Conservation (phyloP, 2,797 vertebrate species). For the Geotrypetes seraphini region DNA sequence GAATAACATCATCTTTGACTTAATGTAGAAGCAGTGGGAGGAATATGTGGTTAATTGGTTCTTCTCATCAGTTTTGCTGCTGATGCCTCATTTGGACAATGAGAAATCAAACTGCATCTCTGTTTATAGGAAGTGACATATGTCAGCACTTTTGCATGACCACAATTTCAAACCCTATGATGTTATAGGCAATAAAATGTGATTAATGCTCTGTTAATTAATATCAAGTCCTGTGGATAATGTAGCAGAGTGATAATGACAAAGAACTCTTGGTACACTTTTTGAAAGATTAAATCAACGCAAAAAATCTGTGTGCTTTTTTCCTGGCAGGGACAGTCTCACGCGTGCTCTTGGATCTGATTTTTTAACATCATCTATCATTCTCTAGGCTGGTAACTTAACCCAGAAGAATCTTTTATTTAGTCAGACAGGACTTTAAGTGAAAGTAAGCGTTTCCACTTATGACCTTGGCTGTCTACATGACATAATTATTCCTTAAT, state of each 20-base stretch:
- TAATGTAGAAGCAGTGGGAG: conserved; percentile 1
- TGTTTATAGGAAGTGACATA: conserved; percentile 24
- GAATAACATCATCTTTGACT: conserved; percentile 17
- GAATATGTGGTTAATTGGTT: conserved; percentile 22
- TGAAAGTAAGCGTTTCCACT: conserved; percentile 57
- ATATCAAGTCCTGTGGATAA: conserved; percentile 32
- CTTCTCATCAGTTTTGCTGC: conserved; percentile 18
- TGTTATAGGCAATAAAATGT: conserved; percentile 30
- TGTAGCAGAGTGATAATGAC: conserved; percentile 29
- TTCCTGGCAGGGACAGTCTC: conserved; percentile 4
- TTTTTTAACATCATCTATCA: no score
- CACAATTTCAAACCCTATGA: conserved; percentile 34
- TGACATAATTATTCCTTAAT: conserved; percentile 66
- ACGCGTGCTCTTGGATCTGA: conserved; percentile 17
- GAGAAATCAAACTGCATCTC: conserved; percentile 33
- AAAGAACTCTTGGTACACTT: no score
- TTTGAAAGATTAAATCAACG: no score
- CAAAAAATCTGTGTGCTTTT: conserved; percentile 7
- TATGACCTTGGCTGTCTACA: conserved; percentile 57
- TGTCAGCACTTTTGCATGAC: conserved; percentile 24
- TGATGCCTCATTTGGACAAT: conserved; percentile 28
- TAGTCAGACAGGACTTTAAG: conserved; percentile 43
- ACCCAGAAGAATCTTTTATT: conserved; percentile 42
- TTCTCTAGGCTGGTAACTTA: conserved; percentile 33
- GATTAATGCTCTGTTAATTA: conserved; percentile 34